Evolutionary conservation across 2,888 invertebrate genomes (phyloP).

Genomic region (Dryobotodes eremita): DNA sequence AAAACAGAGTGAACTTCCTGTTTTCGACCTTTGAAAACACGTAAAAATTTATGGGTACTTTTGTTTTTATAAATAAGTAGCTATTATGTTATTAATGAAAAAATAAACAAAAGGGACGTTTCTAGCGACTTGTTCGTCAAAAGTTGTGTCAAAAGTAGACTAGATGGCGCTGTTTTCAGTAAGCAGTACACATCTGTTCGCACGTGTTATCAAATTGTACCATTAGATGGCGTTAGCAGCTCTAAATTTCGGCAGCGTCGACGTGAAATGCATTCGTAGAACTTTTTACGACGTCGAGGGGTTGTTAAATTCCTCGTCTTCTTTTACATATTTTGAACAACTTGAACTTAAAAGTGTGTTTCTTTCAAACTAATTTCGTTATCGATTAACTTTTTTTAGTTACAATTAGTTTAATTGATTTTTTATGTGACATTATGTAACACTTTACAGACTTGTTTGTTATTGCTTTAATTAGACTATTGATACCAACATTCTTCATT

Average conservation of each 20-base stretch:
- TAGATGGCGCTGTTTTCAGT: constrained; percentile 58
- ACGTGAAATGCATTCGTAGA: constrained; percentile 46
- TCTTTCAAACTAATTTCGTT: background rate
- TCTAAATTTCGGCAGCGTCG: constrained; percentile 22
- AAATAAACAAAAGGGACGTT: background rate
- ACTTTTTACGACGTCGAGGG: constrained; percentile 54
- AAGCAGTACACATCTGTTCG: background rate
- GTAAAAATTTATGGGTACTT: background rate
- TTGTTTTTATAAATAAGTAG: rapidly evolving
- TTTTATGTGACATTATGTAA: constrained; percentile 22
- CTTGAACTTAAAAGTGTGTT: background rate
- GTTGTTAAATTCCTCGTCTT: constrained; percentile 40
- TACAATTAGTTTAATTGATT: constrained; percentile 18
- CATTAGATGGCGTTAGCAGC: constrained; percentile 75
- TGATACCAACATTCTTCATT: background rate
- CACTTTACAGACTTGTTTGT: background rate
- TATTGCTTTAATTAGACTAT: constrained; percentile 19
- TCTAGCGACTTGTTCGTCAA: rapidly evolving
- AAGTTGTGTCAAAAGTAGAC: background rate
- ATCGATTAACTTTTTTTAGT: background rate
- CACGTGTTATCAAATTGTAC: background rate
- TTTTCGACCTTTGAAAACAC: rapidly evolving
- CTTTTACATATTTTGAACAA: constrained; percentile 33
- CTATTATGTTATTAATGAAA: background rate
- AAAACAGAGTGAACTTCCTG: background rate